phyloP scores from a whole-genome alignment of 2,888 invertebrate genomes.

The Lasioglossum pauxillum region DNA sequence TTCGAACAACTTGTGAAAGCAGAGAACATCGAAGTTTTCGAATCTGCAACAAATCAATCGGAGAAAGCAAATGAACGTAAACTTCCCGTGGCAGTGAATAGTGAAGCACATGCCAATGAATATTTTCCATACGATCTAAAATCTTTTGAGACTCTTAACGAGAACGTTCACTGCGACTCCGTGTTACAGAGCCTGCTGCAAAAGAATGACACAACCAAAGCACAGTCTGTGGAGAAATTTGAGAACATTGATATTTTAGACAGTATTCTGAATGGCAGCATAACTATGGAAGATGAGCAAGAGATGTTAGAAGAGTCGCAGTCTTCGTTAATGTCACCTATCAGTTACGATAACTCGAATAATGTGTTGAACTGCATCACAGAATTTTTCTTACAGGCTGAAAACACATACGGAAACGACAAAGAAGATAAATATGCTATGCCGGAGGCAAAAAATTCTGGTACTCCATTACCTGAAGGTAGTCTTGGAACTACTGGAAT shows the following conservation, averaged over 20 bases:
- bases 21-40: conserved; percentile 24
- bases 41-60: conserved; percentile 23
- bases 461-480: conserved; percentile 45
- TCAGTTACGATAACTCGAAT: conserved; percentile 54
- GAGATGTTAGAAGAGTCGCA: conserved; percentile 66
- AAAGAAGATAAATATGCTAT: conserved; percentile 26
- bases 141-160: conserved; percentile 24
- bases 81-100: conserved; percentile 22
- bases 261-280: conserved; percentile 69
- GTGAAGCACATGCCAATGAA: conserved; percentile 22
- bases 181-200: conserved; percentile 19
- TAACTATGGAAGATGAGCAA: conserved; percentile 70
- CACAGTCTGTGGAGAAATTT: conserved; percentile 56
- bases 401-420: conserved; percentile 33
- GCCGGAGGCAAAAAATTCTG: conserved; percentile 29
- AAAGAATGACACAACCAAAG: conserved; percentile 35
- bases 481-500: conserved; percentile 53
- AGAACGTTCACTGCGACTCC: conserved; percentile 22
- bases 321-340: conserved; percentile 48
- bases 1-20: conserved; percentile 32
- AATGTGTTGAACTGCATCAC: conserved; percentile 51
- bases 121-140: conserved; percentile 22
- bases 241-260: conserved; percentile 71
- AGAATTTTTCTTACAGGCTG: conserved; percentile 55
- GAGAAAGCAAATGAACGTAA: conserved; percentile 22